Conservation (phyloP, 2,113 vertebrate genomes). For the Dasyurus viverrinus region DNA sequence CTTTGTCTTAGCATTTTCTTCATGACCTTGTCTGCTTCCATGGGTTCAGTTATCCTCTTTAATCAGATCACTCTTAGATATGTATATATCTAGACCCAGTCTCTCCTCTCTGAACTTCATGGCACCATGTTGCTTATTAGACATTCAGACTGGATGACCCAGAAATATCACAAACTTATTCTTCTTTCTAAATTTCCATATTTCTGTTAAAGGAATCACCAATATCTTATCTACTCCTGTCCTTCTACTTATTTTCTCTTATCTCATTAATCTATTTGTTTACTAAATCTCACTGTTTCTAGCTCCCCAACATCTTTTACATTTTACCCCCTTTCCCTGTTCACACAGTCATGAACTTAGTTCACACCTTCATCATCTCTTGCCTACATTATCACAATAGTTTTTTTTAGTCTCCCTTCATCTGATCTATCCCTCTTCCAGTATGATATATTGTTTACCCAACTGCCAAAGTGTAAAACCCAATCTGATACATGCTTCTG, state of each 20-base stretch:
- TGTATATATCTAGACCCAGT: too few relatives aligned
- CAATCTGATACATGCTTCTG: background rate
- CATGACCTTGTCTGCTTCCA: background rate
- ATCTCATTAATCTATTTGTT: background rate
- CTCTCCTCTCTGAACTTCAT: background rate
- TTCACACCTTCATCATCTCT: background rate
- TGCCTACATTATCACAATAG: background rate
- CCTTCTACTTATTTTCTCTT: background rate
- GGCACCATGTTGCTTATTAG: background rate
- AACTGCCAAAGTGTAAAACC: background rate
- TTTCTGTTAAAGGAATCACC: background rate
- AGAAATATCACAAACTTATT: background rate
- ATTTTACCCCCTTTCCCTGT: background rate
- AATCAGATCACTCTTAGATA: too few relatives aligned
- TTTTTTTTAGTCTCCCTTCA: background rate
- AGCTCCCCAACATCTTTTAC: background rate
- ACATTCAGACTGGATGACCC: background rate
- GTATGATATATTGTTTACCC: background rate
- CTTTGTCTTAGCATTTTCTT: background rate
- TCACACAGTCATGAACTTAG: background rate
- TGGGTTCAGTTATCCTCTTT: too few relatives aligned
- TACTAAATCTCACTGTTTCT: background rate
- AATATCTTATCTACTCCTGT: background rate
- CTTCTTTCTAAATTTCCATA: background rate
- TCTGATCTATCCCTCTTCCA: background rate